phyloP scores from a whole-genome alignment of 1,140 invertebrate genomes.

The Lepidostoma basale region DNA sequence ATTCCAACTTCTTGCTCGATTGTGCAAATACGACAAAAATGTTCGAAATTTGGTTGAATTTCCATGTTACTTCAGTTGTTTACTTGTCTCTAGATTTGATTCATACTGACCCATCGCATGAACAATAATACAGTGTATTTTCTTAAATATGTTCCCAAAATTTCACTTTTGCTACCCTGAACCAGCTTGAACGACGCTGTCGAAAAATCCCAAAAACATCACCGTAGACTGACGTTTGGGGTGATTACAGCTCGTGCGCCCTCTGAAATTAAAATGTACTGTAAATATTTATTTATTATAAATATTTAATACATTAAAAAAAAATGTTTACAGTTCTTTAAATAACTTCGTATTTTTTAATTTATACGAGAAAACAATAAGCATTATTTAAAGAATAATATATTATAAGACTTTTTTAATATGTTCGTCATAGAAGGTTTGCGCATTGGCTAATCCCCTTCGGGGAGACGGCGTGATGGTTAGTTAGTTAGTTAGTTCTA shows the following conservation, averaged over 20 bases:
- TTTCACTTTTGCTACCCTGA: constrained; percentile 34
- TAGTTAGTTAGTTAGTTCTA: no score
- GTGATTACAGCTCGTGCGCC: constrained; percentile 5
- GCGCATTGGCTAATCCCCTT: no score
- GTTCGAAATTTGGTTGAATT: constrained; percentile 49
- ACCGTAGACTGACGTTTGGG: constrained; percentile 27
- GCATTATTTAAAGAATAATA: no score
- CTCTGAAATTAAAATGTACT: no score
- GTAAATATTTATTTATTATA: no score
- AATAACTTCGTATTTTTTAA: not conserved
- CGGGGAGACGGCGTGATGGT: no score
- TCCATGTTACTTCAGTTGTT: constrained; percentile 25
- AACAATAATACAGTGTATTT: constrained; percentile 16
- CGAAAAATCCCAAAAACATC: constrained; percentile 24
- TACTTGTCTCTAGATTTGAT: constrained; percentile 4
- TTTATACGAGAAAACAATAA: not conserved
- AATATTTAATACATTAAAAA: no score
- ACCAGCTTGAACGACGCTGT: constrained; percentile 30
- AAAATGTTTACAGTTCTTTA: no score
- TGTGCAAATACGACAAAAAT: constrained; percentile 56
- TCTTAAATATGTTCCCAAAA: constrained; percentile 39
- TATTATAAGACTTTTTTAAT: not conserved
- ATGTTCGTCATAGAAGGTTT: not conserved
- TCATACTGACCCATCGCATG: constrained; percentile 32
- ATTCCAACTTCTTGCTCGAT: constrained; percentile 57